phyloP scores from a whole-genome alignment of 1,140 invertebrate species.

The Choristoneura fumiferana region DNA sequence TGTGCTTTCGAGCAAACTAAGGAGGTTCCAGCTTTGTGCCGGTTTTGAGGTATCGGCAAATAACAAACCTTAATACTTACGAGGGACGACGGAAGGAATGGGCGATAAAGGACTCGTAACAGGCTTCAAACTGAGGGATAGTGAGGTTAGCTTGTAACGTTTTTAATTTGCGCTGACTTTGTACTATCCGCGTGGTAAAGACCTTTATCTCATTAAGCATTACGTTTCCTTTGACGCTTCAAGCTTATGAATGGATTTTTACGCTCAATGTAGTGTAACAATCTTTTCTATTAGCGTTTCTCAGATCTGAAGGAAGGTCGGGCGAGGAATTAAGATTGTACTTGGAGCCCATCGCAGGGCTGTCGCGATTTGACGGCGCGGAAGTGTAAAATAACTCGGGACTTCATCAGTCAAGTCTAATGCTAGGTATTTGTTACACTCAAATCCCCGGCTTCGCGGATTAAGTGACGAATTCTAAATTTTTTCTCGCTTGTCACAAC shows the following conservation, averaged over 20 bases:
- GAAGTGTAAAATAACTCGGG: constrained; percentile 30
- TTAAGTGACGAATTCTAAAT: constrained; percentile 73
- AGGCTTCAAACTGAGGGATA: background rate
- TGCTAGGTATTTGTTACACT: constrained; percentile 62
- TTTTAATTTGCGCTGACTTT: constrained; percentile 27
- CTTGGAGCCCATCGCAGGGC: background rate
- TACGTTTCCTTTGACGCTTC: constrained; percentile 29
- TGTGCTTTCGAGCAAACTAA: constrained; percentile 71
- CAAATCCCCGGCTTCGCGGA: constrained; percentile 49
- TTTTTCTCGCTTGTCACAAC: constrained; percentile 62
- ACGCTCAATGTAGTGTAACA: constrained; percentile 44
- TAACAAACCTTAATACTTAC: constrained; percentile 45
- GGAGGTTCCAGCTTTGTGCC: constrained; percentile 58
- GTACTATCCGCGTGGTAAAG: constrained; percentile 26
- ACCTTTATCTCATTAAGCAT: constrained; percentile 41
- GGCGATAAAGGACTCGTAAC: background rate
- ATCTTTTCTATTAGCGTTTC: constrained; percentile 30
- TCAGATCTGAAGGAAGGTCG: constrained; percentile 20
- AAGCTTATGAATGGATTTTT: constrained; percentile 30
- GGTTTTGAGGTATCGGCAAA: constrained; percentile 53
- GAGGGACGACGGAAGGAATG: constrained; percentile 16
- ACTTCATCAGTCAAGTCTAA: constrained; percentile 53
- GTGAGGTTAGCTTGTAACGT: constrained; percentile 4
- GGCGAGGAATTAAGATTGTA: background rate
- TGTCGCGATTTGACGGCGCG: background rate